Evolutionary conservation across 1,140 invertebrate species (phyloP), one percentile per base, ranked within the genome.

Genomic region (Vanessa tameamea): DNA sequence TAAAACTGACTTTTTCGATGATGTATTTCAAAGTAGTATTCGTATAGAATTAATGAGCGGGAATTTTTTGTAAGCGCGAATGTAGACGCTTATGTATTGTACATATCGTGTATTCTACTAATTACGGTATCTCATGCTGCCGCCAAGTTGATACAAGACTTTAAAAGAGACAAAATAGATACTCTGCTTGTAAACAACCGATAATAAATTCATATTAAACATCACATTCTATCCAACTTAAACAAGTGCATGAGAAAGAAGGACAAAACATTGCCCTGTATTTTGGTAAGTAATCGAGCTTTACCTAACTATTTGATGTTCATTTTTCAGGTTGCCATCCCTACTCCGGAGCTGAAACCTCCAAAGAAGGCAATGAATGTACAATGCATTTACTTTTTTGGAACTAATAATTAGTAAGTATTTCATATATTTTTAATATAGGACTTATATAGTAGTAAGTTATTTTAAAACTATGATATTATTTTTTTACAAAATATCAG

Each of bases 331-430:
- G 95, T 98, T 79, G 95, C 96, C 13, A 93, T 95, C 70, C 95
- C 96, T 8, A 94, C 95, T 20, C 93, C 95, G 72, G 95, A 96
- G 75, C 85, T 96, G 82, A 96, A 95, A 86, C 95, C 94, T 78
- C 95, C 95, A 31, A 96, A 95, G 84, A 96, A 95, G 81, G 92
- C 92, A 61, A 94, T 88, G 11, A 92, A 95, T 67, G 93, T 95
- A 12, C 96, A 97, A 80, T 98, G 97, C 93, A 97, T 99, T 74
- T 98, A 96, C 91, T 99, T 99, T 93, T 99, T 98, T 94, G 98
- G 98, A 64, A 96, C 96, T 48, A 96, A 98, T 80, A 98, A 99
- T 91, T 99, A 97, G 97, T 98, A 94, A 97, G 97, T 96, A 59
- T 59, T 31, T n/a, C 6, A 51, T n/a, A 51, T 23, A 23, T 12